phyloP scores from a whole-genome alignment of 2,888 invertebrate genomes.

The Dromius quadrimaculatus region DNA sequence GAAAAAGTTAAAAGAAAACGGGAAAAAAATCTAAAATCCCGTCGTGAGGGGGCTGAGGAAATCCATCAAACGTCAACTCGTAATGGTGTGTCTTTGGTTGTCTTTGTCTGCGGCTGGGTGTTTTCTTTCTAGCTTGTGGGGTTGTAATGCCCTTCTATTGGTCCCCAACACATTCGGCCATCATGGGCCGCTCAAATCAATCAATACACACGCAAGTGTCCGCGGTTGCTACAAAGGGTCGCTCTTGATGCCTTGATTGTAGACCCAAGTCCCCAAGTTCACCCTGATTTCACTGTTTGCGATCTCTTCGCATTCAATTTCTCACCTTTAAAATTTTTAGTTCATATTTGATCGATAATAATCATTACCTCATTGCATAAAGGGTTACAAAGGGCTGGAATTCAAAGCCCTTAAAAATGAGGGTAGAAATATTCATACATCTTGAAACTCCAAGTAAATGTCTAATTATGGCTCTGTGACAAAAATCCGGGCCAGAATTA shows the following conservation, averaged over 20 bases:
- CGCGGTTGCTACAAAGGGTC: slow-evolving; percentile 5
- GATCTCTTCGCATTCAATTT: too few species aligned
- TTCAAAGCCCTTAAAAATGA: too few species aligned
- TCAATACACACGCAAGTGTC: slow-evolving; percentile 49
- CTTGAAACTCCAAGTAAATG: too few species aligned
- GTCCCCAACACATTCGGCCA: slow-evolving; percentile 49
- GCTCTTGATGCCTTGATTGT: too few species aligned
- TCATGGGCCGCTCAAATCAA: slow-evolving; percentile 50
- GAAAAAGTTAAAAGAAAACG: slow-evolving; percentile 63
- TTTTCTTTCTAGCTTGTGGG: slow-evolving; percentile 9
- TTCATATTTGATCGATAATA: too few species aligned
- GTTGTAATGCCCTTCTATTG: slow-evolving; percentile 46
- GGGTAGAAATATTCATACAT: too few species aligned
- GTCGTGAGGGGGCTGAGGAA: slow-evolving; percentile 58
- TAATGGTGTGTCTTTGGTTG: slow-evolving; percentile 63
- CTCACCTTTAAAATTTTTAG: too few species aligned
- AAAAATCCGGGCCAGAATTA: too few species aligned
- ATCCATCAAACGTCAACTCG: slow-evolving; percentile 66
- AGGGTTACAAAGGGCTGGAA: too few species aligned
- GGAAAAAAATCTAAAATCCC: slow-evolving; percentile 64
- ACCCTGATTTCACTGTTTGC: too few species aligned
- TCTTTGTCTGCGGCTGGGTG: slow-evolving; percentile 42
- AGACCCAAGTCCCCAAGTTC: neutral
- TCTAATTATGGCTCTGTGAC: too few species aligned
- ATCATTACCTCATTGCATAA: too few species aligned